Evolutionary conservation across 2,888 invertebrate species (phyloP), one percentile per base, ranked within the genome.

Genomic region (Euplagia quadripunctaria): DNA sequence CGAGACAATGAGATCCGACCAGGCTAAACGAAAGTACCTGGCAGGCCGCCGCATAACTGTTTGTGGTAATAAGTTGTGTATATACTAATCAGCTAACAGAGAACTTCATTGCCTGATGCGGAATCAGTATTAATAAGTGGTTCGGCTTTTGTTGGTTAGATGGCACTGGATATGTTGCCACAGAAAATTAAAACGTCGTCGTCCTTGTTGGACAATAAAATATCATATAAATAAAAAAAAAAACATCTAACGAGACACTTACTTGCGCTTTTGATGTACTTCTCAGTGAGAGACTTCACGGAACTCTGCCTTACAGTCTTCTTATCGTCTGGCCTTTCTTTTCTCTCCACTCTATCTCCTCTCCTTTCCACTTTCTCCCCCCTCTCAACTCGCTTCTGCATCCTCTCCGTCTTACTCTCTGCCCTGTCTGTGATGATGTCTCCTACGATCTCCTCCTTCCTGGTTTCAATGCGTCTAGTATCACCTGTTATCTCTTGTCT

Each of bases 271-370:
- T 97, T 97, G 85, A 97, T 97, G 88, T 97, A 98, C 90, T 97
- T 98, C 88, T 98, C 97, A n/a, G 97, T 97, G 79, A 98, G 96
- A 73, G 97, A 97, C 88, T 97, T 97, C 17, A 98, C 97, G 0
- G 98, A 98, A 81, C 97, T 97, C 83, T 97, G 96, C n/a, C 97
- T 95, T 43, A 96, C 96, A 11, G 96, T 93, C 81, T 94, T 93
- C 86, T 90, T 93, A 68, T 94, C 93, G 49, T 92, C 92, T 55
- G 92, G 91, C 72, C 86, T 86, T 74, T 90, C 89, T 49, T 83
- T 76, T 69, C 85, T 87, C 64, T 88, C 86, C 46, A 88, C 80
- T 82, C 85, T 91, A 68, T 86, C 88, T 70, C 85, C 85, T 75
- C 85, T 88, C 78, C 84, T 85, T 67, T 91, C 84, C 71, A 88